Conservation (phyloP, 2,888 invertebrate species). For the Phengaris alcon region DNA sequence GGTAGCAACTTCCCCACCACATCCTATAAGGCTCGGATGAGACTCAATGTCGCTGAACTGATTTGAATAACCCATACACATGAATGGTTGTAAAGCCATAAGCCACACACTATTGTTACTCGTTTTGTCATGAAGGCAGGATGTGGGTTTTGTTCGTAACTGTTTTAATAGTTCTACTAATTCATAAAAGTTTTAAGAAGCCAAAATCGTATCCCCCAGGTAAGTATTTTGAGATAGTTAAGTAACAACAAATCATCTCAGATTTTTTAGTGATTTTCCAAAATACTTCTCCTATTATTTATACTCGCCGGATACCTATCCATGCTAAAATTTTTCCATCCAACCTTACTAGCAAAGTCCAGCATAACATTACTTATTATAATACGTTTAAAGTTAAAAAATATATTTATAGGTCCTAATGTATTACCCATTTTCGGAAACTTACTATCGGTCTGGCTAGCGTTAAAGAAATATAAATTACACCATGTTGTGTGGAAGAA, state of each 20-base stretch:
- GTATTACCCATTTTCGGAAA: constrained; percentile 63
- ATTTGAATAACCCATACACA: background rate
- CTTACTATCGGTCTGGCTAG: constrained; percentile 55
- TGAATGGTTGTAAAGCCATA: background rate
- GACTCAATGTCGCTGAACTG: background rate
- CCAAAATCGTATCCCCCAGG: constrained; percentile 46
- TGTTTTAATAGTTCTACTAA: constrained; percentile 33
- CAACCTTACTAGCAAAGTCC: too few relatives aligned
- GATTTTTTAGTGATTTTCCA: too few relatives aligned
- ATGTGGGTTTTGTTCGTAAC: constrained; percentile 44
- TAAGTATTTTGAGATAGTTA: constrained; percentile 31
- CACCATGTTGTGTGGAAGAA: constrained; percentile 82
- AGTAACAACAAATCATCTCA: background rate
- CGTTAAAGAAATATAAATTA: constrained; percentile 51
- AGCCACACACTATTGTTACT: background rate
- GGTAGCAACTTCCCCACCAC: too few relatives aligned
- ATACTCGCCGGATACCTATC: too few relatives aligned
- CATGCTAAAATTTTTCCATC: too few relatives aligned
- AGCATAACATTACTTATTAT: too few relatives aligned
- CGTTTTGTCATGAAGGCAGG: constrained; percentile 14
- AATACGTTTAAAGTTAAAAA: too few relatives aligned
- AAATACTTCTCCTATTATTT: too few relatives aligned
- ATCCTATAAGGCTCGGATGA: background rate
- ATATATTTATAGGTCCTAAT: constrained; percentile 51
- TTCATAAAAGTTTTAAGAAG: constrained; percentile 33